These are phyloP conservation scores for Drosophila lini DNA, from an alignment of 1,140 invertebrate genomes.

Conservation along the genomic window DNA sequence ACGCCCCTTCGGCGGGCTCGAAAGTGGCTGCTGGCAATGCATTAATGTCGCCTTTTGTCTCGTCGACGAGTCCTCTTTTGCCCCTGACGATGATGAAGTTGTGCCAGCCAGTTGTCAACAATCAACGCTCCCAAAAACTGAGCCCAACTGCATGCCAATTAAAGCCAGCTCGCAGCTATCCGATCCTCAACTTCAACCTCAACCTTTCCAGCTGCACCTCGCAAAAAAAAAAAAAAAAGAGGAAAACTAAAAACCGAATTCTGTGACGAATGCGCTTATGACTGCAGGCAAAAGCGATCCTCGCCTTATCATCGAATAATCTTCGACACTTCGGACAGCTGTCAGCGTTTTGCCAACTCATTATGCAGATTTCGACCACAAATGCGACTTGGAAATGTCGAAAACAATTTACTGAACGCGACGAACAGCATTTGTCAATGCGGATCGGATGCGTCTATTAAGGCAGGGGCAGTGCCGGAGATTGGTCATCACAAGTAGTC, in stretches of 20 bases:
- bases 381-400: conserved; percentile 52
- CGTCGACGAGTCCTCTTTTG: conserved; percentile 26
- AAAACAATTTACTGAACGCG: conserved; percentile 57
- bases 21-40: conserved; percentile 70
- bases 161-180: conserved; percentile 55
- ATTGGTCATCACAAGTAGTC: conserved; percentile 27
- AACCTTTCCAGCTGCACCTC: conserved; percentile 45
- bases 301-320: conserved; percentile 42
- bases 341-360: conserved; percentile 63
- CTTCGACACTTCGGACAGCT: conserved; percentile 67
- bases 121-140: conserved; percentile 46
- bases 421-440: conserved; percentile 46
- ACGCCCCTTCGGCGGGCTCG: conserved; percentile 73
- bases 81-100: conserved; percentile 69
- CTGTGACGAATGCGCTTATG: conserved; percentile 73
- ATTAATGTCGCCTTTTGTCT: conserved; percentile 81
- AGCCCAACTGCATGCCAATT: conserved; percentile 70
- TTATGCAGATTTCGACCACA: conserved; percentile 73
- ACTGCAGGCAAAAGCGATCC: conserved; percentile 41
- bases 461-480: conserved; percentile 9
- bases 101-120: conserved; percentile 76
- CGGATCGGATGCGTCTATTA: conserved; percentile 39
- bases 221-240: neutral
- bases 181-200: conserved; percentile 53
- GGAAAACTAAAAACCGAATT: conserved; percentile 20